Conservation (phyloP, 2,797 vertebrate species). For the Threskiornis aethiopicus region DNA sequence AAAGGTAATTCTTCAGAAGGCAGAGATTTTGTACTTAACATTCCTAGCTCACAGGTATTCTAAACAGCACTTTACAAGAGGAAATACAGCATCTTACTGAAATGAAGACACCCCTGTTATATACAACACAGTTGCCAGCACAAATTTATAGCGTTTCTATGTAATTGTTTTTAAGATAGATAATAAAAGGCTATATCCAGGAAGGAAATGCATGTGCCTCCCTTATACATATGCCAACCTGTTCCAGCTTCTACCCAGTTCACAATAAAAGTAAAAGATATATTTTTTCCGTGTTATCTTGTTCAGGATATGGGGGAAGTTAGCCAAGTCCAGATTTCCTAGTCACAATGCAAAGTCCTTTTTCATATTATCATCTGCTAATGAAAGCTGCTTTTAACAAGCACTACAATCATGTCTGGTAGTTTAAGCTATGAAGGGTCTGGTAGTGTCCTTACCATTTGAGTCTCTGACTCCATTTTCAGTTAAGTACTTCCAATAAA, state of each 20-base stretch:
- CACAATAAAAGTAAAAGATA: not conserved
- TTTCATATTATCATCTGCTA: not conserved
- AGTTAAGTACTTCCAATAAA: not conserved
- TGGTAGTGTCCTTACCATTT: not conserved
- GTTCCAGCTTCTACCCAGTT: not conserved
- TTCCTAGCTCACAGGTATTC: not conserved
- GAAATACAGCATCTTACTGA: not conserved
- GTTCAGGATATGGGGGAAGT: not conserved
- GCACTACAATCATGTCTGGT: not conserved
- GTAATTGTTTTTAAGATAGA: not conserved
- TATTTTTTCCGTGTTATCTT: not conserved
- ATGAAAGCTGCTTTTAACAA: not conserved
- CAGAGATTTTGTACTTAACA: not conserved
- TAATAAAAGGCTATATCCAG: not conserved
- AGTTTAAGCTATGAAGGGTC: not conserved
- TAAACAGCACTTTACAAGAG: not conserved
- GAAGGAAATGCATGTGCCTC: not conserved
- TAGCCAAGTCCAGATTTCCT: not conserved
- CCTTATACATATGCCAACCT: not conserved
- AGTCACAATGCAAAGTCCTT: not conserved
- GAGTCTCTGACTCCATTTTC: not conserved
- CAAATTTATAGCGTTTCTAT: not conserved
- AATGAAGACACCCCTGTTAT: not conserved
- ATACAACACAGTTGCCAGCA: not conserved
- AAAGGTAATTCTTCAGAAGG: not conserved